These are phyloP conservation scores for Brotula barbata DNA, from an alignment of 2,797 vertebrate species.

Conservation along the genomic window DNA sequence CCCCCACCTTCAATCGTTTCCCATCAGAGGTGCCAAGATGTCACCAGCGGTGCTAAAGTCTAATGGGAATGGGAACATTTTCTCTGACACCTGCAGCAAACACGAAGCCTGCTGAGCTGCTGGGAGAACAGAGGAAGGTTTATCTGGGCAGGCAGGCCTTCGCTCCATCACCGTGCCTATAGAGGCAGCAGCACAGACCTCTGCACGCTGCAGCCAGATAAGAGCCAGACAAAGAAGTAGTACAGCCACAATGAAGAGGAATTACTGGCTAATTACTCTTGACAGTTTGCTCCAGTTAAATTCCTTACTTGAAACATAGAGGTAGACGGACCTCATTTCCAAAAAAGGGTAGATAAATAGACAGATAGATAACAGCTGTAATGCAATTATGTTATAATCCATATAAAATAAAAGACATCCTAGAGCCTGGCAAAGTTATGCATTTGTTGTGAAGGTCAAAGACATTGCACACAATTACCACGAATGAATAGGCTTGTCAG, in stretches of 20 bases:
- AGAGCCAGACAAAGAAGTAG: constrained; percentile 66
- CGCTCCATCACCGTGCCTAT: constrained; percentile 68
- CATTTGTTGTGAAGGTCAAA: constrained; percentile 11
- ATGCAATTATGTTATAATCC: not conserved
- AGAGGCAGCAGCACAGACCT: constrained; percentile 65
- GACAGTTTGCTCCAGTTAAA: constrained; percentile 62
- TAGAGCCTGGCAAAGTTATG: not conserved
- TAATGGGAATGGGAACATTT: constrained; percentile 68
- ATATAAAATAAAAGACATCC: not conserved
- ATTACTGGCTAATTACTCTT: constrained; percentile 52
- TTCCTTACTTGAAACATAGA: constrained; percentile 27
- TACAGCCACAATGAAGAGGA: constrained; percentile 46
- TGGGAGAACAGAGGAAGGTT: constrained; percentile 66
- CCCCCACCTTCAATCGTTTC: constrained; percentile 45
- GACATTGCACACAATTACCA: constrained; percentile 8
- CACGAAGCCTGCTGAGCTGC: constrained; percentile 54
- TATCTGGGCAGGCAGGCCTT: constrained; percentile 76
- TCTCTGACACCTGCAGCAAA: constrained; percentile 68
- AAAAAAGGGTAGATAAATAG: no score
- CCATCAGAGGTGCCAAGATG: constrained; percentile 58
- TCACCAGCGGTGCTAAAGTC: constrained; percentile 59
- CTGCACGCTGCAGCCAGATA: constrained; percentile 68
- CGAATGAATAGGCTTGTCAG: constrained; percentile 8
- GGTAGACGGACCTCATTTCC: not conserved
- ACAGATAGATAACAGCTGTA: not conserved